Evolutionary conservation across 2,888 invertebrate species (phyloP).

Genomic region (Dicyrtoma fusca): DNA sequence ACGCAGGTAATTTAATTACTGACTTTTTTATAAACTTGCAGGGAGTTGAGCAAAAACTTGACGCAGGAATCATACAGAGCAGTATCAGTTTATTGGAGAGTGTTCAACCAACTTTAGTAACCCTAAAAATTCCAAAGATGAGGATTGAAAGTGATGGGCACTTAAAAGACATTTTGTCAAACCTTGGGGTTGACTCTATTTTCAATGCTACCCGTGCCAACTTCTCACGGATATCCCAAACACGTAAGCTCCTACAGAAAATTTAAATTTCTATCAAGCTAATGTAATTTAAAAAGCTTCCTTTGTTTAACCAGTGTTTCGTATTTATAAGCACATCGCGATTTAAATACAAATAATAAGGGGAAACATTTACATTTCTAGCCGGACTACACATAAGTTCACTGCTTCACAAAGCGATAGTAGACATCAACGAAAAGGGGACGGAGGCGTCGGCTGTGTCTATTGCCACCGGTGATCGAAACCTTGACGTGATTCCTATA

Average conservation of each 20-base stretch:
- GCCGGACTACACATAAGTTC: constrained; percentile 48
- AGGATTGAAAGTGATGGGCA: constrained; percentile 63
- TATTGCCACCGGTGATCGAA: constrained; percentile 65
- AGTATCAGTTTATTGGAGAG: constrained; percentile 14
- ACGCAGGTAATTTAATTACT: not conserved
- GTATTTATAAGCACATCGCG: not conserved
- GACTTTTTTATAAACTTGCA: constrained; percentile 57
- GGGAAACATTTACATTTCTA: too few relatives aligned
- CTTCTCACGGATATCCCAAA: constrained; percentile 68
- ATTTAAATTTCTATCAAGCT: not conserved
- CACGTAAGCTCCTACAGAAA: constrained; percentile 32
- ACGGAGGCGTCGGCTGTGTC: constrained; percentile 73
- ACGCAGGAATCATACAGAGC: constrained; percentile 57
- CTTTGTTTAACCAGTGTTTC: not conserved
- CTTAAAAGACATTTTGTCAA: constrained; percentile 45
- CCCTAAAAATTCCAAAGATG: constrained; percentile 70
- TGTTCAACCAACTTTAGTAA: constrained; percentile 42
- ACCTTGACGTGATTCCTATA: constrained; percentile 45
- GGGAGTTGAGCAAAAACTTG: constrained; percentile 63
- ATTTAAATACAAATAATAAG: too few relatives aligned
- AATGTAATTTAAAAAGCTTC: not conserved
- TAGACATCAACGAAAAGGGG: constrained; percentile 60
- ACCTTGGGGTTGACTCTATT: constrained; percentile 60
- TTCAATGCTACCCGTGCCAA: constrained; percentile 69
- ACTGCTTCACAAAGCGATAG: constrained; percentile 60